Evolutionary conservation across 2,888 invertebrate genomes (phyloP).

Genomic region (Notodonta ziczac): DNA sequence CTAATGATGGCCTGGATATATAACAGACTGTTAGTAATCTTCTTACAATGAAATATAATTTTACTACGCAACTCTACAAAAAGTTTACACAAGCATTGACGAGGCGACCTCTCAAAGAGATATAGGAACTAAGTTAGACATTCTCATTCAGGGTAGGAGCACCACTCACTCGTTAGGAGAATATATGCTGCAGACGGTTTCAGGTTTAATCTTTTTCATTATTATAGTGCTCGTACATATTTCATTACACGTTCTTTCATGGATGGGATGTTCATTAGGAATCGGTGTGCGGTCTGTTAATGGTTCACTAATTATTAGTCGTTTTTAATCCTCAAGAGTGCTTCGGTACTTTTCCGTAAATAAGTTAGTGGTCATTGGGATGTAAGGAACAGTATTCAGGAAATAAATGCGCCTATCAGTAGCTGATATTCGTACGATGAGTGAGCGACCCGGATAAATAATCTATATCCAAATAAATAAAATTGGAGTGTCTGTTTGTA

Average conservation of each 20-base stretch:
- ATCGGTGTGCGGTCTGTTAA: constrained; percentile 15
- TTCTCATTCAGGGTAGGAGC: constrained; percentile 16
- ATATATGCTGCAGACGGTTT: constrained; percentile 30
- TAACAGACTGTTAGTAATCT: too few relatives aligned
- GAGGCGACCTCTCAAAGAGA: too few relatives aligned
- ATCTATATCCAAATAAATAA: too few relatives aligned
- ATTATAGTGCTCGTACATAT: constrained; percentile 19
- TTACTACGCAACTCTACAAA: too few relatives aligned
- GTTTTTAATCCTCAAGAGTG: constrained; percentile 39
- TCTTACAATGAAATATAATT: too few relatives aligned
- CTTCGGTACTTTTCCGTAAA: constrained; percentile 14
- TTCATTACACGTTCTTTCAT: constrained; percentile 28
- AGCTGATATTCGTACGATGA: too few relatives aligned
- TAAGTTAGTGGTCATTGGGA: not conserved
- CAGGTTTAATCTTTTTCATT: constrained; percentile 10
- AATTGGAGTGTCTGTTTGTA: too few relatives aligned
- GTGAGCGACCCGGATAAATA: too few relatives aligned
- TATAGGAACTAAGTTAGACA: constrained; percentile 12
- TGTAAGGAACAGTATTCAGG: too few relatives aligned
- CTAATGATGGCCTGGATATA: too few relatives aligned
- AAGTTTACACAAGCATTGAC: too few relatives aligned
- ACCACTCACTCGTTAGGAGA: constrained; percentile 37
- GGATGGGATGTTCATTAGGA: constrained; percentile 36
- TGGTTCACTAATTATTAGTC: constrained; percentile 28
- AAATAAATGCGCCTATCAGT: too few relatives aligned